Evolutionary conservation across 2,113 vertebrate species (phyloP), one percentile per base, ranked within the genome.

Genomic region (Heloderma charlesbogerti): DNA sequence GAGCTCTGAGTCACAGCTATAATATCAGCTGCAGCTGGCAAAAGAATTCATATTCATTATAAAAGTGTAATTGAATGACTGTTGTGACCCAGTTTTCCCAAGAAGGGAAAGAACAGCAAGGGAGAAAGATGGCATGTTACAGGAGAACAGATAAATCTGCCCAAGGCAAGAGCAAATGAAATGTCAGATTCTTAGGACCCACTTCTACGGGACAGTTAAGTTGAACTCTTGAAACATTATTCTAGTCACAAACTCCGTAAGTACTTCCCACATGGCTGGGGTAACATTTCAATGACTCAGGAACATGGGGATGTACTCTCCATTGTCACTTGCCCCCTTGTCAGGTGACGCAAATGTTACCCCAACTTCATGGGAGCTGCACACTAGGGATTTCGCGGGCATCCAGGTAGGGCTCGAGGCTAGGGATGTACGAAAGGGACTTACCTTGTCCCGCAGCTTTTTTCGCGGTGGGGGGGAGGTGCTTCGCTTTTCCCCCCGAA

Each of bases 11-110:
- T 31, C 78, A 18, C 34, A 15, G 51, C 82, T 1, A 6, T 4
- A 66, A 0, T 20, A 84, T 34, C n/a, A 88, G 71, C 16, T 9
- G 7, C 5, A 34, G 29, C 83, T 74, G 0, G 3, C 1, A 18
- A 90, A 71, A 93, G 29, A 13, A 1, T 86, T 88, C 89, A 91
- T 93, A 20, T 71, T 37, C 77, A 10, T 29, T 6, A 20, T 0
- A 12, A 22, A 63, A 43, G 37, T 78, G 22, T 3, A 2, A 34
- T 16, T 72, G 16, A 2, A 60, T 40, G 83, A 84, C 15, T 25
- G 71, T n/a, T 88, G 85, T 8, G 86, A 79, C 75, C 60, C 60
- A n/a, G 16, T 57, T 51, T 37, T 40, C 67, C 85, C 51, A 48
- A 25, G 57, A 45, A 63, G 57, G 20, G 45, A 77, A 60, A 63